Conservation (phyloP, 2,797 vertebrate genomes). For the Artibeus lituratus region DNA sequence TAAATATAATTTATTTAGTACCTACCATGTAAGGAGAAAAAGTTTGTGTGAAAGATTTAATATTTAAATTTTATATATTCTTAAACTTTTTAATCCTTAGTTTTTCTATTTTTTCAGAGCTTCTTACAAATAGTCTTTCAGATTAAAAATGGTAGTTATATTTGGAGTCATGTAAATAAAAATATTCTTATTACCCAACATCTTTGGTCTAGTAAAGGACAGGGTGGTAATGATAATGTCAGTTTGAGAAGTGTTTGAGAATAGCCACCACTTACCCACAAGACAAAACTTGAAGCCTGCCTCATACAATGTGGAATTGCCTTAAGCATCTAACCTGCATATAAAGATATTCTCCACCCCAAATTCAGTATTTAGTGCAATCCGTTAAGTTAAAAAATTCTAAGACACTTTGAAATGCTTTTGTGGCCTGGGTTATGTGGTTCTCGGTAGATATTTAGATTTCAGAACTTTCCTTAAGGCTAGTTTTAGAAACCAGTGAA, state of each 20-base stretch:
- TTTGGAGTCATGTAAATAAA: neutral
- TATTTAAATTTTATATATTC: conserved; percentile 47
- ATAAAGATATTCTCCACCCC: neutral
- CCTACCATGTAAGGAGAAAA: neutral
- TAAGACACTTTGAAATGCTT: neutral
- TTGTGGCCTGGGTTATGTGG: neutral
- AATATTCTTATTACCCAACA: neutral
- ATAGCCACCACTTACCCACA: neutral
- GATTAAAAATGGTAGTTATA: neutral
- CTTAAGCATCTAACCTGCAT: neutral
- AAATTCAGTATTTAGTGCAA: neutral
- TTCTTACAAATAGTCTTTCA: neutral
- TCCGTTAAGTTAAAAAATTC: neutral
- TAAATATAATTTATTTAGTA: conserved; percentile 48
- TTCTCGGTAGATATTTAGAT: neutral
- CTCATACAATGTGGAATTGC: neutral
- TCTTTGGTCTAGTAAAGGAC: neutral
- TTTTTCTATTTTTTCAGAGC: neutral
- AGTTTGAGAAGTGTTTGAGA: neutral
- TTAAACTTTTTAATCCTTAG: neutral
- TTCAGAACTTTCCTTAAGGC: neutral
- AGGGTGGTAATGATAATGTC: neutral
- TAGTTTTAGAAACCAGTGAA: neutral
- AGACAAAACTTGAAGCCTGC: neutral
- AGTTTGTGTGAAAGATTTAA: neutral